Conservation (phyloP, 2,113 vertebrate genomes). For the Leiothrix lutea region DNA sequence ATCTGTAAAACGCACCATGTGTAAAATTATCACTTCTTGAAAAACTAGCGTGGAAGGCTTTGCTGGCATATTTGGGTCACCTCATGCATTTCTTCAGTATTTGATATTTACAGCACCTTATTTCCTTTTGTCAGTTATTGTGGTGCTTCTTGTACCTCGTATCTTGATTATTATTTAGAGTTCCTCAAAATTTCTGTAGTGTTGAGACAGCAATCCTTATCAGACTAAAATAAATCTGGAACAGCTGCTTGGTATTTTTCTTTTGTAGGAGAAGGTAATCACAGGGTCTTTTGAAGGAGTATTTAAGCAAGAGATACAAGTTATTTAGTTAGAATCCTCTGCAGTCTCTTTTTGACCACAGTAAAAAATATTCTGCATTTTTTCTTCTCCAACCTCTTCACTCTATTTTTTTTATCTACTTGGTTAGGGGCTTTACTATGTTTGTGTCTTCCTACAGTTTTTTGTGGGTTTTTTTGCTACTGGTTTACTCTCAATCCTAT, state of each 20-base stretch:
- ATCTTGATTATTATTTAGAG: not conserved
- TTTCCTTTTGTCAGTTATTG: not conserved
- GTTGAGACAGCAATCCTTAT: not conserved
- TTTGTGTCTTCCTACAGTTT: not conserved
- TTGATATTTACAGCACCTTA: not conserved
- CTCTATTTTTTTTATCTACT: not conserved
- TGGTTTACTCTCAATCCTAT: not conserved
- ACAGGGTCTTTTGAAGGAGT: not conserved
- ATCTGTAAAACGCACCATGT: not conserved
- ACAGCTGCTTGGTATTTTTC: not conserved
- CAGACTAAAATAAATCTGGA: not conserved
- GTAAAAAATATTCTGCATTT: not conserved
- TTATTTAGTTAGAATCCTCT: not conserved
- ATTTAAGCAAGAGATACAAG: not conserved
- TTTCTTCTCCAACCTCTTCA: not conserved
- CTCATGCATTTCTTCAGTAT: not conserved
- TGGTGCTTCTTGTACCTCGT: not conserved
- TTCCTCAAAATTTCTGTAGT: not conserved
- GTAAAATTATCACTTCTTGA: not conserved
- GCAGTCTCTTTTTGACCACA: not conserved
- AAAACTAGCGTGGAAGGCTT: not conserved
- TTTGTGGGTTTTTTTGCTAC: not conserved
- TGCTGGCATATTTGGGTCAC: conserved; percentile 28
- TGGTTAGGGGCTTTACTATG: not conserved
- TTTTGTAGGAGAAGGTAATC: not conserved